Conservation (phyloP, 2,113 vertebrate genomes). For the Ia io region DNA sequence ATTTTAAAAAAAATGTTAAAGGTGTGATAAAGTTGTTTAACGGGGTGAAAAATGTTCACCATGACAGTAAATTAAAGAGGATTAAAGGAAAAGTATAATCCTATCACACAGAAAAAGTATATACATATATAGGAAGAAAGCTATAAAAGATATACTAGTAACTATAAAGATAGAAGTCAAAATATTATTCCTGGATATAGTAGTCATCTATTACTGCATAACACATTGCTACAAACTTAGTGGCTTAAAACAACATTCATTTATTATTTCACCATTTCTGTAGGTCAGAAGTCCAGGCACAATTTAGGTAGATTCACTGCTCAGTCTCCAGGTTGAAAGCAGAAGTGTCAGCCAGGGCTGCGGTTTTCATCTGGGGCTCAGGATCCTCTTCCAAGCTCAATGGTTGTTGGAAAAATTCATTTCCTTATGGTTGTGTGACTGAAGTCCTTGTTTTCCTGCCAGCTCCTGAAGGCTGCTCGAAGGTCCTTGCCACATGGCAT, state of each 20-base stretch:
- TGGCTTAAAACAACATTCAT: neutral
- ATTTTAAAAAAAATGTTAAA: neutral
- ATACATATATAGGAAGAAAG: neutral
- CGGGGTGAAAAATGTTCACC: neutral
- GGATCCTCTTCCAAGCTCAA: neutral
- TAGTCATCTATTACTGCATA: neutral
- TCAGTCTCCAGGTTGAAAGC: neutral
- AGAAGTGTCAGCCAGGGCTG: neutral
- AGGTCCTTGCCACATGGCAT: neutral
- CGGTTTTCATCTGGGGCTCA: neutral
- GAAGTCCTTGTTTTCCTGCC: constrained; percentile 35
- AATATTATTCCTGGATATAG: neutral
- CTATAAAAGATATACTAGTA: neutral
- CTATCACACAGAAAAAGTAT: neutral
- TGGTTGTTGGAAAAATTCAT: neutral
- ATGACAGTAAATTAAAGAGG: neutral
- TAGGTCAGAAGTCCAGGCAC: neutral
- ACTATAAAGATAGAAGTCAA: neutral
- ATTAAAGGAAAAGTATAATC: neutral
- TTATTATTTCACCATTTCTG: neutral
- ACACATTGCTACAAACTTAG: neutral
- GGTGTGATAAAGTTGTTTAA: neutral
- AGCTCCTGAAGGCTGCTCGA: neutral
- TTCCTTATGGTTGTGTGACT: neutral
- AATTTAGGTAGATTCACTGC: neutral